A percentile compares a stretch with the other conserved stretches of the same genome.
Evolutionary conservation across 53 echinoderm and acorn worm genomes (phyloP).

Genomic region (Astropecten irregularis): DNA sequence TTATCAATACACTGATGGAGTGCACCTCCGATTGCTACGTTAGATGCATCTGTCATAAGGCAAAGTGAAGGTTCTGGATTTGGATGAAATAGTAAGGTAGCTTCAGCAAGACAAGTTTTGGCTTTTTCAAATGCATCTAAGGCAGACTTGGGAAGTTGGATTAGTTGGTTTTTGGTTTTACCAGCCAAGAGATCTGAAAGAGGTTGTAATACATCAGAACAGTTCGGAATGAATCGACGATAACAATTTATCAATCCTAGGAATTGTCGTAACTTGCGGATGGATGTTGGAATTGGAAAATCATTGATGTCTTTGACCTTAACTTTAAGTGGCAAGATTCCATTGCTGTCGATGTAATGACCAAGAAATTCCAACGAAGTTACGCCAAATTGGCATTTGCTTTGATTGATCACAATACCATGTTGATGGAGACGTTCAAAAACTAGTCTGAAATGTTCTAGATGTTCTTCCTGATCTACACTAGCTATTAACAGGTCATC

Average conservation of each 20-base stretch:
- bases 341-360: slow-evolving; percentile 13
- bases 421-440: slow-evolving; percentile 18
- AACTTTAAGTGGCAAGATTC: slow-evolving; percentile 13
- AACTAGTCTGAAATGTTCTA: too few species aligned
- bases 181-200: slow-evolving; percentile 26
- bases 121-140: slow-evolving; percentile 10
- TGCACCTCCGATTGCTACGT: slow-evolving; percentile 9
- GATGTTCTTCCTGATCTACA: too few species aligned
- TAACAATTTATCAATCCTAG: slow-evolving; percentile 57
- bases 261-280: slow-evolving; percentile 30
- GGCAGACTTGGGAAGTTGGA: not conserved
- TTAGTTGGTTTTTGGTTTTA: slow-evolving; percentile 3
- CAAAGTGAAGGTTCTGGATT: not conserved
- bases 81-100: slow-evolving; percentile 20
- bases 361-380: slow-evolving; percentile 38
- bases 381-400: slow-evolving; percentile 47
- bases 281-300: slow-evolving; percentile 21
- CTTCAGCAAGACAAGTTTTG: slow-evolving; percentile 7
- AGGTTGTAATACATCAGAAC: slow-evolving; percentile 32
- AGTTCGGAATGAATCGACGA: slow-evolving; percentile 26
- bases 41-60: slow-evolving; percentile 16
- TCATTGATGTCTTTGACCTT: slow-evolving; percentile 40
- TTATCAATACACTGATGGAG: slow-evolving; percentile 10
- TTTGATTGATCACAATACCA: slow-evolving; percentile 29
- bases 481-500: too few species aligned